phyloP scores from a whole-genome alignment of 2,888 invertebrate species.

The Clostera curtula region DNA sequence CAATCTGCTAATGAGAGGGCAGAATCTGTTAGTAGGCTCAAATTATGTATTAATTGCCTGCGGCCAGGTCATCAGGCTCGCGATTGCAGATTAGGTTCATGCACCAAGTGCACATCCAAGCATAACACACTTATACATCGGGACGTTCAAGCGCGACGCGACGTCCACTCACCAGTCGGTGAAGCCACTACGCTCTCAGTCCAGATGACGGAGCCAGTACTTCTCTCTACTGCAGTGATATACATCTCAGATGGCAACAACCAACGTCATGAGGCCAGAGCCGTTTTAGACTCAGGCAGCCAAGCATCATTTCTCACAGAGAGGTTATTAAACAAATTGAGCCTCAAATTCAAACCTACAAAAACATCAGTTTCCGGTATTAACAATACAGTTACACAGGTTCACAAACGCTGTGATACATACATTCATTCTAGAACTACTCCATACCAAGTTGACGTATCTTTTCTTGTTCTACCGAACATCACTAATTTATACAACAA shows the following conservation, averaged over 20 bases:
- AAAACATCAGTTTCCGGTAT: background rate
- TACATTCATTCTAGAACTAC: background rate
- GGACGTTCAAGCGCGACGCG: background rate
- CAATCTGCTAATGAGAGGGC: background rate
- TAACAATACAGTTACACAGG: background rate
- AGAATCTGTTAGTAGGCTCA: background rate
- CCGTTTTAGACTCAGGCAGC: background rate
- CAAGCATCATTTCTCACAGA: background rate
- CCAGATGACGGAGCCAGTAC: background rate
- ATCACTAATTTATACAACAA: background rate
- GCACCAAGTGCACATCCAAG: background rate
- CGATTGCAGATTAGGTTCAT: background rate
- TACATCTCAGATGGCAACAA: background rate
- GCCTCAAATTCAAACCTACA: background rate
- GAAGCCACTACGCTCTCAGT: background rate
- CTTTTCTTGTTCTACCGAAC: background rate
- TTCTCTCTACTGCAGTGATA: background rate
- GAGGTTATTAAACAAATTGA: background rate
- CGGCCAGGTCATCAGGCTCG: background rate
- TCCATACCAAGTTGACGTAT: background rate
- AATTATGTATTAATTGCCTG: background rate
- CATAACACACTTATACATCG: background rate
- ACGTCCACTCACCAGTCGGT: background rate
- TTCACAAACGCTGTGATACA: background rate
- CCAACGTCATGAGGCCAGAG: background rate